A percentile compares a stretch with the other conserved stretches of the same genome.
Evolutionary conservation across 53 echinoderm and acorn worm genomes (phyloP).

Genomic region (Temnopleurus reevesii): DNA sequence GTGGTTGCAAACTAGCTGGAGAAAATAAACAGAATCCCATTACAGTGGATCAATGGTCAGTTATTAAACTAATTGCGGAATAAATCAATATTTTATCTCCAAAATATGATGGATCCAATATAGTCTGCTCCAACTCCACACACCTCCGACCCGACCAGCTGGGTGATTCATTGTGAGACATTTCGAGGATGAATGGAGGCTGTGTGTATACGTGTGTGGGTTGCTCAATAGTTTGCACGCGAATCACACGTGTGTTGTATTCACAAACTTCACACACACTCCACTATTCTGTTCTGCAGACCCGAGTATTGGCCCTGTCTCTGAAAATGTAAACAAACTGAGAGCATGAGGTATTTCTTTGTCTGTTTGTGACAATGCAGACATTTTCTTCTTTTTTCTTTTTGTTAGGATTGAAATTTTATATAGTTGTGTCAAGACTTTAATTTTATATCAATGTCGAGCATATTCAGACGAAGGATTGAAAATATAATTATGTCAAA

Average conservation of each 20-base stretch:
- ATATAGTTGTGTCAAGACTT: too few species aligned
- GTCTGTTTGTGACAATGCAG: too few species aligned
- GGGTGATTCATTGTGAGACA: background rate
- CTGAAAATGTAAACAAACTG: too few species aligned
- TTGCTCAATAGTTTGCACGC: slow-evolving; percentile 17
- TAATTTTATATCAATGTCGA: too few species aligned
- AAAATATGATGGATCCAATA: background rate
- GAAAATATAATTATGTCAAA: too few species aligned
- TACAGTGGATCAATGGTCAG: background rate
- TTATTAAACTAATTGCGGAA: background rate
- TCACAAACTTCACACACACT: background rate
- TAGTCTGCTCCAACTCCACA: too few species aligned
- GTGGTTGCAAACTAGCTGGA: background rate
- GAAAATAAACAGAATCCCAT: background rate
- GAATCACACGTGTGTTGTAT: slow-evolving; percentile 13
- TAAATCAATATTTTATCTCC: background rate
- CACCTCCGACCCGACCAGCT: background rate
- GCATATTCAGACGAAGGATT: too few species aligned
- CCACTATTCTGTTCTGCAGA: background rate
- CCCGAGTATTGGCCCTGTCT: too few species aligned
- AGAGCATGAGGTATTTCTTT: too few species aligned
- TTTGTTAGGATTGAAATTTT: too few species aligned
- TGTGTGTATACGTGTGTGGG: slow-evolving; percentile 1
- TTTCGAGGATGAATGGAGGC: background rate
- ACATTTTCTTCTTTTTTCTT: too few species aligned